These are phyloP conservation scores for Mungos mungo DNA, from an alignment of 2,113 vertebrate genomes.

Conservation along the genomic window DNA sequence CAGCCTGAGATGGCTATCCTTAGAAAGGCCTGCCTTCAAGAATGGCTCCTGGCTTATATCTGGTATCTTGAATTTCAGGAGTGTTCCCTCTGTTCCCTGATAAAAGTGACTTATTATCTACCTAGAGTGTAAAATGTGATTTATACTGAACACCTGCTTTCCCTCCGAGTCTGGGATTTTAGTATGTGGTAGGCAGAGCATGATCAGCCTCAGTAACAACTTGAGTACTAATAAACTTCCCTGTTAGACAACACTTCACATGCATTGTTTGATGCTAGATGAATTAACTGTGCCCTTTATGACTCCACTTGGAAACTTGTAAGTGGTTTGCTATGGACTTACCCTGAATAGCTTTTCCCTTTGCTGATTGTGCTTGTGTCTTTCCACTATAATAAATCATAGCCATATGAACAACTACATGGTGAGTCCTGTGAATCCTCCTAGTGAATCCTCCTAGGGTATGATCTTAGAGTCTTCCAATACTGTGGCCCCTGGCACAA, in stretches of 20 bases:
- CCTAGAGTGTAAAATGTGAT: background rate
- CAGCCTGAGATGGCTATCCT: background rate
- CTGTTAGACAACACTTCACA: background rate
- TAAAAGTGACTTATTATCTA: background rate
- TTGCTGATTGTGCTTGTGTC: background rate
- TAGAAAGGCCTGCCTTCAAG: background rate
- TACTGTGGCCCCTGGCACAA: background rate
- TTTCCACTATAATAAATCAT: background rate
- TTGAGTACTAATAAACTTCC: background rate
- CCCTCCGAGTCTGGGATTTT: background rate
- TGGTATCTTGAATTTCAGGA: background rate
- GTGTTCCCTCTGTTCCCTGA: background rate
- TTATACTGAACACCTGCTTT: background rate
- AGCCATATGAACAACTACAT: background rate
- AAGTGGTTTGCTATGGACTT: background rate
- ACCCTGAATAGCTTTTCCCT: background rate
- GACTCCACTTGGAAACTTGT: background rate
- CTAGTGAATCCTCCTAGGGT: background rate
- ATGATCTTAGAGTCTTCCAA: background rate
- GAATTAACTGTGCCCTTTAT: background rate
- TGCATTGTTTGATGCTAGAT: background rate
- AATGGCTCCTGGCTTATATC: background rate
- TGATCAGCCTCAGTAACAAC: background rate
- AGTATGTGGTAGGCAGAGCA: background rate
- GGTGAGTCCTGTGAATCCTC: background rate